A percentile compares a stretch with the other conserved stretches of the same genome.
These are phyloP conservation scores for Hemiscyllium ocellatum DNA, from an alignment of 2,113 vertebrate genomes.

Conservation along the genomic window DNA sequence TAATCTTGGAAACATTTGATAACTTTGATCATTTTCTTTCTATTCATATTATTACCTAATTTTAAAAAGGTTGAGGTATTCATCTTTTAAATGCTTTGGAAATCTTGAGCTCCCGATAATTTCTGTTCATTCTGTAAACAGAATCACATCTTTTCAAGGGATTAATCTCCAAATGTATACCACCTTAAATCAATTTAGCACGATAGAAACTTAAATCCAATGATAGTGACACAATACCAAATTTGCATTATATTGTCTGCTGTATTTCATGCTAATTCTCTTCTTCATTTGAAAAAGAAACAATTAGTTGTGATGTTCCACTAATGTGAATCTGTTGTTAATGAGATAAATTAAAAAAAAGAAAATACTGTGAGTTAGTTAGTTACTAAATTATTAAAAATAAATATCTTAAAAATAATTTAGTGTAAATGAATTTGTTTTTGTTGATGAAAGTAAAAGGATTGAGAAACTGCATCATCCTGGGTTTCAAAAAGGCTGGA, in stretches of 20 bases:
- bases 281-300: background rate
- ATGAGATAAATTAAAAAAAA: background rate
- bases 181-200: background rate
- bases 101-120: background rate
- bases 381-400: background rate
- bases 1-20: background rate
- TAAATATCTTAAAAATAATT: background rate
- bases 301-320: background rate
- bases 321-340: background rate
- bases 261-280: background rate
- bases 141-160: background rate
- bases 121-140: background rate
- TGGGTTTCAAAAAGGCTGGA: background rate
- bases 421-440: background rate
- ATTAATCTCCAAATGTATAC: background rate
- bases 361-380: background rate
- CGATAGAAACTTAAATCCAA: background rate
- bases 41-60: background rate
- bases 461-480: background rate
- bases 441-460: background rate
- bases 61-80: background rate
- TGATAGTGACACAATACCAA: background rate
- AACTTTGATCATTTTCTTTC: background rate
- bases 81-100: background rate
- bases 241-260: background rate